phyloP scores from a whole-genome alignment of 2,797 vertebrate genomes.

The Parauchenoglanis punctatus region DNA sequence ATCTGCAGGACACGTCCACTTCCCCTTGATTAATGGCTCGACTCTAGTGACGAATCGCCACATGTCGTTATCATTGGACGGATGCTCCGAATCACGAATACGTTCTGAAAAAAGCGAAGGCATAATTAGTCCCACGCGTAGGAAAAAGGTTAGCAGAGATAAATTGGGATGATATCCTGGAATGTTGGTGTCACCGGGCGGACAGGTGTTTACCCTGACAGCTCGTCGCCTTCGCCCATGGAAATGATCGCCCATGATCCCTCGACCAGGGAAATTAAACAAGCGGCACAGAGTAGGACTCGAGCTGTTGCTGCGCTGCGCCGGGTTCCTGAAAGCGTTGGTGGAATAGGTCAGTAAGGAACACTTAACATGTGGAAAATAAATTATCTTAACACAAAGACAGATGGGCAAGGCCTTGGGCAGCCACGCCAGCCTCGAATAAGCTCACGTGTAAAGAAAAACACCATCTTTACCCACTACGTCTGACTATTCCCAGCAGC shows the following conservation, averaged over 20 bases:
- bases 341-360: slow-evolving; percentile 28
- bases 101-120: slow-evolving; percentile 50
- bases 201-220: slow-evolving; percentile 57
- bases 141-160: slow-evolving; percentile 48
- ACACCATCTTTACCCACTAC: not conserved
- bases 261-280: slow-evolving; percentile 46
- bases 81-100: slow-evolving; percentile 54
- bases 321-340: not conserved
- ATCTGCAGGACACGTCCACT: slow-evolving; percentile 19
- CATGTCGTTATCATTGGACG: slow-evolving; percentile 49
- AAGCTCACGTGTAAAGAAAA: not conserved
- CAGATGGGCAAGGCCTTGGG: slow-evolving; percentile 40
- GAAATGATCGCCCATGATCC: no score
- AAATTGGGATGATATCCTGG: slow-evolving; percentile 49
- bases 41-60: slow-evolving; percentile 33
- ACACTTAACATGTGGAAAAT: slow-evolving; percentile 36
- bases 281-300: slow-evolving; percentile 6
- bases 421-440: not conserved
- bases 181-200: slow-evolving; percentile 47
- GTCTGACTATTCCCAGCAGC: not conserved
- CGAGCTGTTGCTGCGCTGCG: slow-evolving; percentile 3
- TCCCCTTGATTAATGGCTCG: slow-evolving; percentile 45
- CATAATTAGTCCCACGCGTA: slow-evolving; percentile 54
- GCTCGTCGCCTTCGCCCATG: slow-evolving; percentile 19
- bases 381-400: slow-evolving; percentile 33